Base-by-base conservation (phyloP, 2,888 invertebrate genomes). In the Tiphia femorata region DNA sequence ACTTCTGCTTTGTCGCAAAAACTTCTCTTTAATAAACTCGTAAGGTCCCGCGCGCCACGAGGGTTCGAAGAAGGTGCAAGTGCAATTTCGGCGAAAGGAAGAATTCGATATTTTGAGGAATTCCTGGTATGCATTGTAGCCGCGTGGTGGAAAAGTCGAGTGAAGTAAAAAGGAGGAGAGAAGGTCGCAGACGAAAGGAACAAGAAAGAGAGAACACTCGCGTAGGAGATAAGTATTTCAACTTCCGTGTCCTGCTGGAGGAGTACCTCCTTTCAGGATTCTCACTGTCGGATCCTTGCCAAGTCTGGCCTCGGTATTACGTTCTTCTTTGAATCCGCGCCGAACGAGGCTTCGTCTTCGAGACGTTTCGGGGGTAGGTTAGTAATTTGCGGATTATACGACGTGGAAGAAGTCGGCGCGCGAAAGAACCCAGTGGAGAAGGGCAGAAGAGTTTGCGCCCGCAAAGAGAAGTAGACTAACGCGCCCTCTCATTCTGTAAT, bases 361-460 rank as follows among this genome's bases (percentile, higher is more conserved):
- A 77, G 74, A 66, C 69, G 73, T 69, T 69, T 56, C 54, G 68
- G 52, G 69, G 70, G 67, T 70, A 68, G 73, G 76, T 70, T 75
- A 75, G 77, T 77, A 79, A 79, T 78, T 79, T 79, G 76, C 68
- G 77, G 73, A 77, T 79, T 79, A 78, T 77, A 73, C 74, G 67
- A 61, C 52, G 58, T 58, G 55, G 58, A 58, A 59, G 42, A 46
- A n/a, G n/a, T n/a, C n/a, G n/a, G n/a, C n/a, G n/a, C n/a, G n/a
- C n/a, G n/a, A 53, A 44, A 49, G 40, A 33, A 43, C 59, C 52
- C 55, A 58, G 62, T 48, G 27, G 35, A 14, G 42, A 7, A 16
- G 37, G 16, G n/a, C 30, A 29, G 14, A 47, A 50, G 49, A 40
- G 38, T 44, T 43, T 53, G 37, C 47, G 29, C 7, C 56, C 61